A percentile compares a stretch with the other conserved stretches of the same genome.
These are phyloP conservation scores for Lontra canadensis DNA, from an alignment of 2,113 vertebrate genomes.

Conservation along the genomic window DNA sequence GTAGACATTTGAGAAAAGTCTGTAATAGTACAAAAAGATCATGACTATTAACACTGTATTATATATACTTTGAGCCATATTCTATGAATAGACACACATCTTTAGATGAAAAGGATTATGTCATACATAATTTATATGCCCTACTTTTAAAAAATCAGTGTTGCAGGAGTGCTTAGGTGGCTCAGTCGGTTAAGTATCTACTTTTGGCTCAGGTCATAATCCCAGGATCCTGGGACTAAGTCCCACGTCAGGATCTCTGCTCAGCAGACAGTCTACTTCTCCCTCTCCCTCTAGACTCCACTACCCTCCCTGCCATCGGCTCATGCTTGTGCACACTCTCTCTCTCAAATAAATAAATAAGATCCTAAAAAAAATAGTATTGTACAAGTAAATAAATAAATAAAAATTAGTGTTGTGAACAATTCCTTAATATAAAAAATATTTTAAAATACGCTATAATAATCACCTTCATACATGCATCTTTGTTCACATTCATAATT, in stretches of 20 bases:
- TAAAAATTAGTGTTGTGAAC: not conserved
- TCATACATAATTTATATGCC: not conserved
- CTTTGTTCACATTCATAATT: not conserved
- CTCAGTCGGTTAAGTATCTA: not conserved
- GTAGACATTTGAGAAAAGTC: not conserved
- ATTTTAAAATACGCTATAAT: not conserved
- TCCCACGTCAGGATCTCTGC: not conserved
- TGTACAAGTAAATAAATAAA: not conserved
- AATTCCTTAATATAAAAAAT: slow-evolving; percentile 30
- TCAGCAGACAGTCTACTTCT: not conserved
- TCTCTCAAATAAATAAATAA: not conserved
- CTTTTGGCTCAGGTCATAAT: not conserved
- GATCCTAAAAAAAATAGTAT: not conserved
- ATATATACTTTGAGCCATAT: not conserved
- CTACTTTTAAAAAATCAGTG: slow-evolving; percentile 9
- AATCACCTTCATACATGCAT: slow-evolving; percentile 15
- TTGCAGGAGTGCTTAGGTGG: not conserved
- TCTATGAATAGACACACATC: not conserved
- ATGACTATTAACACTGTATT: not conserved
- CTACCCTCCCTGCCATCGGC: not conserved
- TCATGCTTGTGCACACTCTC: not conserved
- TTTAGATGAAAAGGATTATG: not conserved
- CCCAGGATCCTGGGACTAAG: not conserved
- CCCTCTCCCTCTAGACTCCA: not conserved
- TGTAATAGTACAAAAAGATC: not conserved